Evolutionary conservation across 2,113 vertebrate genomes (phyloP).

Genomic region (Solenodon paradoxus): DNA sequence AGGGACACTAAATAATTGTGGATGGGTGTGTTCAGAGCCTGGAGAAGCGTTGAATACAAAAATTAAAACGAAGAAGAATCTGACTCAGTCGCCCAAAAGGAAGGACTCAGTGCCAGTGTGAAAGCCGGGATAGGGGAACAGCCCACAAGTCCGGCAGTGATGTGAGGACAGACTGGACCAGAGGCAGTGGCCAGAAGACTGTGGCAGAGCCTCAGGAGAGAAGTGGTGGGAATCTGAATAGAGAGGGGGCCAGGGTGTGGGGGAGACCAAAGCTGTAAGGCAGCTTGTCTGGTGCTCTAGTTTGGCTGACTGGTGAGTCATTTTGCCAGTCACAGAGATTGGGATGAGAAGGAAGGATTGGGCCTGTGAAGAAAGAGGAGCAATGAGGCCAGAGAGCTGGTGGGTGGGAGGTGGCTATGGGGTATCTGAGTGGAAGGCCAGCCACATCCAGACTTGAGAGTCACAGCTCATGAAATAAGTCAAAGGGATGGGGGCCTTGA

Average conservation of each 20-base stretch:
- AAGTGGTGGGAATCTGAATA: too few species aligned
- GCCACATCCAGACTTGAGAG: too few species aligned
- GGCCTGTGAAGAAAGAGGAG: neutral
- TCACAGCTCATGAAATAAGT: neutral
- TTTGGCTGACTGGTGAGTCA: neutral
- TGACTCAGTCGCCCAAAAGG: neutral
- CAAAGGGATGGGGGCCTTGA: neutral
- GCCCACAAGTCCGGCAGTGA: too few species aligned
- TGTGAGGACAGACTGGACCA: too few species aligned
- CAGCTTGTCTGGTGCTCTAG: neutral
- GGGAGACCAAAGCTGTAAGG: neutral
- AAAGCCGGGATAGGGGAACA: neutral
- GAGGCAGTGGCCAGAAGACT: neutral
- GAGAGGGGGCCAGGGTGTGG: neutral
- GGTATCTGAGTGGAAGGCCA: neutral
- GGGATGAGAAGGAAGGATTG: neutral
- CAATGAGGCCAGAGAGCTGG: neutral
- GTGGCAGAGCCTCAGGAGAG: neutral
- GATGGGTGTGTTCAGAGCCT: neutral
- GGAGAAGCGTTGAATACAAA: neutral
- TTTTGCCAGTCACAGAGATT: neutral
- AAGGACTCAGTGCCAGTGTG: neutral
- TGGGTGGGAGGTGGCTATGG: neutral
- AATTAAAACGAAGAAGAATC: neutral
- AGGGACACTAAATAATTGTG: neutral